Evolutionary conservation across 2,888 invertebrate species (phyloP).

Genomic region (Drepanosiphum platanoidis): DNA sequence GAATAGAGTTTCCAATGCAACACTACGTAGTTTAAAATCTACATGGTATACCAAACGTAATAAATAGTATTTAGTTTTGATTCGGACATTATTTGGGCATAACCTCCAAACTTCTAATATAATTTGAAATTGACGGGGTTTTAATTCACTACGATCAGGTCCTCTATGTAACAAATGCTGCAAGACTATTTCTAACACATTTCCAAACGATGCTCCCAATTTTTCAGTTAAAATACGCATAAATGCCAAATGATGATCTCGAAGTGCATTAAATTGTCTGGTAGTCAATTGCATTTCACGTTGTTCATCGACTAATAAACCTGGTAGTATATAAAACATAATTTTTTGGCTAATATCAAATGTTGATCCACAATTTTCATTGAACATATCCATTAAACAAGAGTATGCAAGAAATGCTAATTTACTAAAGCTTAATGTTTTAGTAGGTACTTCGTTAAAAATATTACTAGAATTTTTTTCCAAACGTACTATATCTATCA

Average conservation of each 20-base stretch:
- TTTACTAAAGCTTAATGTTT: slow-evolving; percentile 13
- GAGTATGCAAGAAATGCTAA: slow-evolving; percentile 54
- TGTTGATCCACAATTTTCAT: slow-evolving; percentile 53
- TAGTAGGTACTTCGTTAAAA: slow-evolving; percentile 42
- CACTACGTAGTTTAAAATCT: slow-evolving; percentile 49
- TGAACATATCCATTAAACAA: slow-evolving; percentile 38
- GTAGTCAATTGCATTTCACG: slow-evolving; percentile 51
- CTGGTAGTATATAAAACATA: slow-evolving; percentile 21
- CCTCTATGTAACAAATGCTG: slow-evolving; percentile 53
- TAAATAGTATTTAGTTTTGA: slow-evolving; percentile 53
- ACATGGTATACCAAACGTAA: slow-evolving; percentile 35
- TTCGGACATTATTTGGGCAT: slow-evolving; percentile 50
- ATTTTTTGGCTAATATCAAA: slow-evolving; percentile 21
- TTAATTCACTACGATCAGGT: slow-evolving; percentile 59
- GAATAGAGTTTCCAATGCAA: slow-evolving; percentile 42
- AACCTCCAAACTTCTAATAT: slow-evolving; percentile 58
- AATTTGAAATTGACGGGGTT: slow-evolving; percentile 52
- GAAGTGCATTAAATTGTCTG: slow-evolving; percentile 50
- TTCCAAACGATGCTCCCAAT: slow-evolving; percentile 35
- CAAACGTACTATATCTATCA: slow-evolving; percentile 43
- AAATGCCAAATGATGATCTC: slow-evolving; percentile 59
- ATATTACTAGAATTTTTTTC: slow-evolving; percentile 41
- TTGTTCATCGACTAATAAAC: slow-evolving; percentile 49
- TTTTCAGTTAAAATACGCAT: slow-evolving; percentile 35
- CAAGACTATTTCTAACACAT: slow-evolving; percentile 31